Base-by-base conservation (phyloP, 2,113 vertebrate species). In the Galbula dea region DNA sequence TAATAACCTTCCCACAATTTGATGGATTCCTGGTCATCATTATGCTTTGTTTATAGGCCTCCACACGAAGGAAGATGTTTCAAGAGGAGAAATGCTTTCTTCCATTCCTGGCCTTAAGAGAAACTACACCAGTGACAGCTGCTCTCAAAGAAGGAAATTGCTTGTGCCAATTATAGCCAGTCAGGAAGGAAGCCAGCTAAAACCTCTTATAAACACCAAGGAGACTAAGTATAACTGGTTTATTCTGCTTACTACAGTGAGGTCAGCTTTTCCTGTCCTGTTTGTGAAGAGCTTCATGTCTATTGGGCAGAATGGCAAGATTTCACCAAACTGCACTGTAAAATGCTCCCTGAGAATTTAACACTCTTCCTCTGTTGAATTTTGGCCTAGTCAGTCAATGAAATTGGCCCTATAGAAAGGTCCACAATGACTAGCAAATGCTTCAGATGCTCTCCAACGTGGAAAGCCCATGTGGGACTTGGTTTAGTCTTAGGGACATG, bases 171-270 rank as follows among this genome's bases (percentile, higher is more conserved):
- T 96, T 95, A 94, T 96, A 96, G 92, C 69, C 84, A 94, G 91
- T 73, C 95, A 90, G 88, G 75, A 94, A 83, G 91, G 94, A 94
- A 91, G 66, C 91, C 85, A 96, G 68, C 46, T 92, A 94, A 93
- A 92, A 91, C 96, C 94, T 96, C 78, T 95, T 96, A 89, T 90
- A 96, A 96, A 96, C 78, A 95, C 85, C 92, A 93, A 79, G 21
- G 26, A 88, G 88, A 82, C 63, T 78, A 96, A 93, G 68, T 94
- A 88, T 95, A 96, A 96, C 96, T 93, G 84, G 89, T 93, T 96
- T 94, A 94, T 94, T 94, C 94, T 95, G 91, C 89, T 88, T 95
- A 82, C 92, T 95, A 46, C 7, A 72, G 66, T 91, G 71, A 96
- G 73, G 61, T 95, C 89, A 96, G 52, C 61, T 86, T 95, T 95